Conservation (phyloP, 2,888 invertebrate species). For the Branchellion lobata region DNA sequence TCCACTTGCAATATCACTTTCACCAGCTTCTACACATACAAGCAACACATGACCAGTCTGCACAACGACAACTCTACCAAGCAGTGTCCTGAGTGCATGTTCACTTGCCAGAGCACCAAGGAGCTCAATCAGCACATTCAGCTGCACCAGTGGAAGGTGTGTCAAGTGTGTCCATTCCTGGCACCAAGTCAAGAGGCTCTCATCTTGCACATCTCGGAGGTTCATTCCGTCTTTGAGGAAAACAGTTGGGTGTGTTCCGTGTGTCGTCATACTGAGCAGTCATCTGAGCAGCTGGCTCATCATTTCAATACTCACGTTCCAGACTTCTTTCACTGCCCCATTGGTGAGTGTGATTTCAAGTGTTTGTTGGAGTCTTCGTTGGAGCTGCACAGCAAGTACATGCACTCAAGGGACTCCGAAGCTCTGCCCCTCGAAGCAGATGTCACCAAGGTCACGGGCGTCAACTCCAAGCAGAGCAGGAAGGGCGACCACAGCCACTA, state of each 20-base stretch:
- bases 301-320: slow-evolving; percentile 34
- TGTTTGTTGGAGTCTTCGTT: slow-evolving; percentile 6
- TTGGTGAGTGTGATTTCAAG: slow-evolving; percentile 6
- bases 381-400: slow-evolving; percentile 28
- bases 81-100: slow-evolving; percentile 46
- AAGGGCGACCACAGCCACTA: neutral
- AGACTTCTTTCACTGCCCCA: neutral
- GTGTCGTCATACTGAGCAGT: neutral
- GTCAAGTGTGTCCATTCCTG: slow-evolving; percentile 43
- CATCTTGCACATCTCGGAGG: slow-evolving; percentile 8
- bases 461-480: neutral
- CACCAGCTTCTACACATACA: slow-evolving; percentile 33
- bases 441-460: neutral
- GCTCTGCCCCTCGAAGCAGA: neutral
- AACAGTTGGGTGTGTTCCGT: slow-evolving; percentile 13
- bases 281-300: neutral
- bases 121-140: slow-evolving; percentile 42
- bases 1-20: slow-evolving; percentile 44
- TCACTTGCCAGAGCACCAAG: slow-evolving; percentile 25
- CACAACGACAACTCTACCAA: slow-evolving; percentile 43
- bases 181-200: slow-evolving; percentile 14
- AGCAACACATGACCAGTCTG: slow-evolving; percentile 44
- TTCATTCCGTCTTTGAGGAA: slow-evolving; percentile 19
- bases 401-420: slow-evolving; percentile 10
- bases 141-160: slow-evolving; percentile 43